Base-by-base conservation (phyloP, 2,113 vertebrate genomes). In the Archocentrus centrarchus region DNA sequence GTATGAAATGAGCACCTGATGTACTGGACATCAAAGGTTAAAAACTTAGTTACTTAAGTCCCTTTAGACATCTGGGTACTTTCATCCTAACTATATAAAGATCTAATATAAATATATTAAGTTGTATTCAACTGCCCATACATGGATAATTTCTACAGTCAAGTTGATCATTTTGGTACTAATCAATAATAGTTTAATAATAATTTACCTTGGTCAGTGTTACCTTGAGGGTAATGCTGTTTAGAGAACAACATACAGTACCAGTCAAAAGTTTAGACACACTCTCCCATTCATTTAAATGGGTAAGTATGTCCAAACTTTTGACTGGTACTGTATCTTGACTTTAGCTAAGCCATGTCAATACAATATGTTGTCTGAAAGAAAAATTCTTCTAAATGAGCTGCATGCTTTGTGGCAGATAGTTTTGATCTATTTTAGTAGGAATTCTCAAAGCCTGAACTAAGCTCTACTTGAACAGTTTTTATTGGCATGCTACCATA, bases 171-270 rank as follows among this genome's bases (percentile, higher is more conserved):
- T 73, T 73, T 73, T 73, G 66, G 66, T 32, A 44, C 66, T 32
- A 47, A 73, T 47, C 44, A 73, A 53, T 32, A 73, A 73, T 32
- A 47, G 5, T 30, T 50, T 30, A 70, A 70, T 11, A 20, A 50
- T 70, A 70, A 70, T 44, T 50, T 70, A 50, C 64, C 64, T 70
- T 50, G 64, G 3, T 70, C 64, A 70, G 41, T 73, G 66, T 53
- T 70, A 70, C 50, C 66, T 50, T 70, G 44, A 70, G 3, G 17
- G 17, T 73, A 73, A 2, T 73, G 24, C 66, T 53, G 9, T 73
- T 73, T 53, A 53, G 27, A 53, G 24, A 53, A 50, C 32, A 35
- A 35, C 32, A 5, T 30, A 30, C 35, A 37, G 37, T 37, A 37
- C 8, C 7, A 37, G 37, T 37, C 37, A 37, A 9, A 37, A 9